These are phyloP conservation scores for Agrotis exclamationis DNA, from an alignment of 2,888 invertebrate genomes.

Conservation along the genomic window DNA sequence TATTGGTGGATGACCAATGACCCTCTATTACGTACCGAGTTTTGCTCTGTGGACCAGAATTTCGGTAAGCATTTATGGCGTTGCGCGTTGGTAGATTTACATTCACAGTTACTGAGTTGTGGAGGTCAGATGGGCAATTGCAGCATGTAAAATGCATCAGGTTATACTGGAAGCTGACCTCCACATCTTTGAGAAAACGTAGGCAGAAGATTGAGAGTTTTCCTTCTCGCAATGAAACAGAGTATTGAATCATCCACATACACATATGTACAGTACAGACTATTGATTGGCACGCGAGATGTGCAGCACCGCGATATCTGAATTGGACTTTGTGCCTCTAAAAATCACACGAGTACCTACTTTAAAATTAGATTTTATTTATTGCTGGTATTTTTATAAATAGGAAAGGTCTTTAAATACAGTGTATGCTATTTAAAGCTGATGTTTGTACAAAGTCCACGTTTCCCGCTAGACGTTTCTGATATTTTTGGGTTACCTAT, in stretches of 20 bases:
- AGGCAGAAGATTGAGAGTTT: background rate
- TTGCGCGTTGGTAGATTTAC: too few species aligned
- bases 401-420: background rate
- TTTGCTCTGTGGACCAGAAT: too few species aligned
- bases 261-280: background rate
- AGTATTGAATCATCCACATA: background rate
- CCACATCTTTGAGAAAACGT: background rate
- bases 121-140: too few species aligned
- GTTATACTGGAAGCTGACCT: too few species aligned
- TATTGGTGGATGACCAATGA: too few species aligned
- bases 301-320: slow-evolving; percentile 5
- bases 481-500: background rate
- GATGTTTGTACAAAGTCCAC: background rate
- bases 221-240: background rate
- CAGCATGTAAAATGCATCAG: too few species aligned
- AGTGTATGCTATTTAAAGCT: background rate
- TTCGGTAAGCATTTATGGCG: too few species aligned
- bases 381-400: background rate
- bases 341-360: slow-evolving; percentile 17
- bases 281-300: slow-evolving; percentile 27
- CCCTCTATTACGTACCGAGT: too few species aligned
- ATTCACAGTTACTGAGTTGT: too few species aligned
- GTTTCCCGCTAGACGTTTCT: background rate
- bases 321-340: slow-evolving; percentile 25
- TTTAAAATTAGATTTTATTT: background rate